A percentile compares a stretch with the other conserved stretches of the same genome.
phyloP scores from a whole-genome alignment of 2,888 invertebrate genomes.

The Phaonia tiefii region DNA sequence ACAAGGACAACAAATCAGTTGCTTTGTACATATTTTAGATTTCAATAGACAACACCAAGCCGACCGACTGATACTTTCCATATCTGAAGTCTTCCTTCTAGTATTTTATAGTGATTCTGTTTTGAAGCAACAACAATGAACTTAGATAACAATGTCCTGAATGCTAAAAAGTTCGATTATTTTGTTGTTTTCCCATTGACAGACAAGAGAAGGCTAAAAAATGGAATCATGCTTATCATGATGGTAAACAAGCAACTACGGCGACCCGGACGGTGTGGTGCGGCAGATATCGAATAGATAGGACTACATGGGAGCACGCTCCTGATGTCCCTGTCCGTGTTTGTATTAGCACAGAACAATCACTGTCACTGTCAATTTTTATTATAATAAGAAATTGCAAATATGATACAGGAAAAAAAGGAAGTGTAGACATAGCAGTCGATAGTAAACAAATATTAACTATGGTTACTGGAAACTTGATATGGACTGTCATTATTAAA shows the following conservation, averaged over 20 bases:
- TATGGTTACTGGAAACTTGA: slow-evolving; percentile 52
- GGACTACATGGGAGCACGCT: background rate
- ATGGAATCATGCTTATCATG: slow-evolving; percentile 65
- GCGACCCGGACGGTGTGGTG: background rate
- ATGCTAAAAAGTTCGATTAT: slow-evolving; percentile 65
- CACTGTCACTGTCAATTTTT: slow-evolving; percentile 66
- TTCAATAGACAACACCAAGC: background rate
- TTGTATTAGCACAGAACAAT: slow-evolving; percentile 50
- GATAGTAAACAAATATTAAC: slow-evolving; percentile 57
- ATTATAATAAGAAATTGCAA: slow-evolving; percentile 59
- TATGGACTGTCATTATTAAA: slow-evolving; percentile 14
- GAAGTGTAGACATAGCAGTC: slow-evolving; percentile 12
- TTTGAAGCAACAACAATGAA: slow-evolving; percentile 59
- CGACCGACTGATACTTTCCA: too few species aligned
- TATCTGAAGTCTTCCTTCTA: slow-evolving; percentile 19
- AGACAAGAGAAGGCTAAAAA: slow-evolving; percentile 55
- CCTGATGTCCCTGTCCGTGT: slow-evolving; percentile 26
- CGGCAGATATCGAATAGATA: background rate
- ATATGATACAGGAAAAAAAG: slow-evolving; percentile 41
- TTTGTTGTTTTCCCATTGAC: slow-evolving; percentile 50
- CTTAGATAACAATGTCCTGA: slow-evolving; percentile 63
- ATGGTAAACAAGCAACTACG: background rate
- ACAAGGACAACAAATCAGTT: slow-evolving; percentile 41
- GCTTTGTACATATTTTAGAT: slow-evolving; percentile 26
- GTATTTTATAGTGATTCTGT: slow-evolving; percentile 60